Percentiles rank a stretch among this genome's conserved stretches.
phyloP scores from a whole-genome alignment of 2,113 vertebrate genomes.

The Anolis carolinensis region DNA sequence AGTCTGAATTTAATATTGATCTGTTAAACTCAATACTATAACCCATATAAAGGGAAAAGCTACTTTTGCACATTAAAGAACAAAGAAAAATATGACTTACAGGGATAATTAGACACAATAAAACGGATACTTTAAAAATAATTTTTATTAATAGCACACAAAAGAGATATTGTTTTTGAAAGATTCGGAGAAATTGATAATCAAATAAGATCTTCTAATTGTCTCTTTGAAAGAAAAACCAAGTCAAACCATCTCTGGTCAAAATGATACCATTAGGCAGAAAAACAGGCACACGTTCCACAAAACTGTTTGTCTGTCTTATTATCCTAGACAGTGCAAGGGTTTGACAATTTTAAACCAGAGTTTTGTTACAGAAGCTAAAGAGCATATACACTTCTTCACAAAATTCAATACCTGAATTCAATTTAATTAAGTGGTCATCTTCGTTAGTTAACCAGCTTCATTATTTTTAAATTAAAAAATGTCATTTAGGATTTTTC shows the following conservation, averaged over 20 bases:
- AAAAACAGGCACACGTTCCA: not conserved
- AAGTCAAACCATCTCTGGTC: not conserved
- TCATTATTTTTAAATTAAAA: not conserved
- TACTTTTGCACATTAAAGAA: not conserved
- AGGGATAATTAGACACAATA: not conserved
- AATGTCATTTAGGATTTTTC: not conserved
- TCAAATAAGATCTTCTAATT: not conserved
- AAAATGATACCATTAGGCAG: not conserved
- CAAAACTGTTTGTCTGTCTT: not conserved
- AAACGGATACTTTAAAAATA: too few species aligned
- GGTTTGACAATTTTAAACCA: not conserved
- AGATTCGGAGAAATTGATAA: not conserved
- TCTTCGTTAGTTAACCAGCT: not conserved
- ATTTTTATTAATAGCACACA: too few species aligned
- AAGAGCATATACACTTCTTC: not conserved
- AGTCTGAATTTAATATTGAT: too few species aligned
- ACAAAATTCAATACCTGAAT: not conserved
- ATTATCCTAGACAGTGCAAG: not conserved
- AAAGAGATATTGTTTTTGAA: not conserved
- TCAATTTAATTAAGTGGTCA: not conserved
- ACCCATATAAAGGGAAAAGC: not conserved
- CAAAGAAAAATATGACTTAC: not conserved
- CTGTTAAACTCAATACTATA: not conserved
- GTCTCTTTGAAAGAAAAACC: not conserved
- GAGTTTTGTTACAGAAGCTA: not conserved